phyloP scores from a whole-genome alignment of 2,888 invertebrate species.

The Ectobius pallidus region DNA sequence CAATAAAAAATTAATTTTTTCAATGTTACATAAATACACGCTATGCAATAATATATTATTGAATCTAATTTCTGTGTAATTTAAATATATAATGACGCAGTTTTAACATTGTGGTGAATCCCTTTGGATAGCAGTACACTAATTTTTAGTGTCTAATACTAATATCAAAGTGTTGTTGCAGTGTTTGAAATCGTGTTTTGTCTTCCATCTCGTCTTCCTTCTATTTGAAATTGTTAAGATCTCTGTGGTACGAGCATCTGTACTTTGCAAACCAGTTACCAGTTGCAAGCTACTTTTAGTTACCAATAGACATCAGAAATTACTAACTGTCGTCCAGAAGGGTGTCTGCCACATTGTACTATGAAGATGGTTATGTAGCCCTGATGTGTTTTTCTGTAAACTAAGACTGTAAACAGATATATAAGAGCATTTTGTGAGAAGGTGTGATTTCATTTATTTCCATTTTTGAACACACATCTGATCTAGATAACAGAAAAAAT shows the following conservation, averaged over 20 bases:
- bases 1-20: no score
- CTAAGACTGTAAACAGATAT: no score
- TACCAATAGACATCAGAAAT: not conserved
- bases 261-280: slow-evolving; percentile 4
- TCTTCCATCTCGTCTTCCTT: slow-evolving; percentile 25
- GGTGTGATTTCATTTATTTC: no score
- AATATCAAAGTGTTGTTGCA: not conserved
- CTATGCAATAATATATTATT: no score
- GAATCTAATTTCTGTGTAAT: no score
- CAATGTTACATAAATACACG: no score
- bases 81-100: no score
- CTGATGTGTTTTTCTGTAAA: no score
- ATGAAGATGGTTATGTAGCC: no score
- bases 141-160: not conserved
- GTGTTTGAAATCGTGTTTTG: slow-evolving; percentile 21
- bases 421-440: not conserved
- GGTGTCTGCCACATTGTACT: not conserved
- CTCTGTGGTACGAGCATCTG: not conserved
- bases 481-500: no score
- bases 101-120: not conserved
- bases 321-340: not conserved
- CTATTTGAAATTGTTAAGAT: not conserved
- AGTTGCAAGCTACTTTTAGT: not conserved
- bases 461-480: no score
- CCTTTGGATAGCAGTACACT: slow-evolving; percentile 11